Evolutionary conservation across 2,797 vertebrate species (phyloP), one percentile per base, ranked within the genome.

Genomic region (Pelochelys cantorii): DNA sequence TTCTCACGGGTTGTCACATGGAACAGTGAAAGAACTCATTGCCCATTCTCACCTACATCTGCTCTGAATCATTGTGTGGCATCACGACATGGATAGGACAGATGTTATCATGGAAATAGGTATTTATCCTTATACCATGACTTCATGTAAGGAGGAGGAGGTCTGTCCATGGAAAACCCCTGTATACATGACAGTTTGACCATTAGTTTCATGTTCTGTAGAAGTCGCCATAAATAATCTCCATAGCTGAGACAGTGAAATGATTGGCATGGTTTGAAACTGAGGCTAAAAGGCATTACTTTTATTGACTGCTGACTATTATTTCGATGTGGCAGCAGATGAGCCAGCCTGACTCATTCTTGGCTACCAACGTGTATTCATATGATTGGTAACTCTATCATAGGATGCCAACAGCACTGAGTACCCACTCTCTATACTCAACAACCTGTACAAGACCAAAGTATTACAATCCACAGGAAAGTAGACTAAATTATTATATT

Each of bases 21-120:
- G 52, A 79, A 2, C 53, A 3, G 6, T 48, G 22, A 14, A 2
- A 79, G 75, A 4, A 3, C 29, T 9, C 56, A 1, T 29, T 4
- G 23, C 1, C 2, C 18, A 1, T 52, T 65, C 2, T 0, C 4
- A 3, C 68, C 11, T 81, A 20, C 37, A 31, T 10, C 52, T 68
- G 1, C 25, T 8, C 88, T 14, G 54, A 79, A 42, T 42, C 71
- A 74, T 42, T 74, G 37, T 22, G 71, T 13, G 71, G 71, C 11
- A 25, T 23, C 5, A 74, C 6, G 18, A 10, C 22, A 5, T 42
- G 10, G 71, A 25, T 20, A 25, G 37, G 71, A 25, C 22, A 23
- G n/a, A 71, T 23, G 22, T 3, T 25, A 74, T 37, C 37, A 42
- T 13, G 37, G 22, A 74, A 74, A 42, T 14, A 74, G 37, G 22